Evolutionary conservation across 2,113 vertebrate species (phyloP).

Genomic region (Zosterops pallidus): DNA sequence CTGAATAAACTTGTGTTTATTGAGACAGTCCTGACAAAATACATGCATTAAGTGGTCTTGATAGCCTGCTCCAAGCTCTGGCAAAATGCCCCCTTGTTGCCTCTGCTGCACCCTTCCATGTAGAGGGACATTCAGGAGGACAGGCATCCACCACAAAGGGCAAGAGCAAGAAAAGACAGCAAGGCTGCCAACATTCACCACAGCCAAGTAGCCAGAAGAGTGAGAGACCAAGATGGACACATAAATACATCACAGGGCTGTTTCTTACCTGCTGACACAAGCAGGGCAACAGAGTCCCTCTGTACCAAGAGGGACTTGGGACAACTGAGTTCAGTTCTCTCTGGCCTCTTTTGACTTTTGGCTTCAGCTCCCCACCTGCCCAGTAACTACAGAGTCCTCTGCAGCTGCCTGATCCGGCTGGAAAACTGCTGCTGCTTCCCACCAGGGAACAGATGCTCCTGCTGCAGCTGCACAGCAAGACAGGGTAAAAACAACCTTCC

Average conservation of each 20-base stretch:
- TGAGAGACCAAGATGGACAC: background rate
- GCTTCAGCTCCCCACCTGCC: background rate
- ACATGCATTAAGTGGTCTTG: rapidly evolving
- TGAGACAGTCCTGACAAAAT: background rate
- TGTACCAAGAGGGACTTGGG: background rate
- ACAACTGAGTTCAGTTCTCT: background rate
- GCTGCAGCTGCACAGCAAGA: background rate
- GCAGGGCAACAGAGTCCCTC: background rate
- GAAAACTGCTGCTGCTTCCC: background rate
- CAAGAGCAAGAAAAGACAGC: background rate
- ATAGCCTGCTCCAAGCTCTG: background rate
- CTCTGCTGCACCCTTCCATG: background rate
- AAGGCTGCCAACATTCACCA: background rate
- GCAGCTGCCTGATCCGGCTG: background rate
- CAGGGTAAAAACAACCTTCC: background rate
- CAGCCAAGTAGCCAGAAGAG: background rate
- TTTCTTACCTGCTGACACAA: conserved; percentile 1
- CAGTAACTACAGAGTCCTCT: background rate
- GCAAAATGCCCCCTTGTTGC: background rate
- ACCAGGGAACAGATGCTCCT: background rate
- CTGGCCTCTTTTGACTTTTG: background rate
- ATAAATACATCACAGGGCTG: background rate
- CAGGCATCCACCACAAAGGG: background rate
- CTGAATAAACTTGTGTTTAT: background rate
- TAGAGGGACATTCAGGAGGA: background rate